These are phyloP conservation scores for Apodemus speciosus DNA, from an alignment of 2,113 vertebrate genomes.

Conservation along the genomic window DNA sequence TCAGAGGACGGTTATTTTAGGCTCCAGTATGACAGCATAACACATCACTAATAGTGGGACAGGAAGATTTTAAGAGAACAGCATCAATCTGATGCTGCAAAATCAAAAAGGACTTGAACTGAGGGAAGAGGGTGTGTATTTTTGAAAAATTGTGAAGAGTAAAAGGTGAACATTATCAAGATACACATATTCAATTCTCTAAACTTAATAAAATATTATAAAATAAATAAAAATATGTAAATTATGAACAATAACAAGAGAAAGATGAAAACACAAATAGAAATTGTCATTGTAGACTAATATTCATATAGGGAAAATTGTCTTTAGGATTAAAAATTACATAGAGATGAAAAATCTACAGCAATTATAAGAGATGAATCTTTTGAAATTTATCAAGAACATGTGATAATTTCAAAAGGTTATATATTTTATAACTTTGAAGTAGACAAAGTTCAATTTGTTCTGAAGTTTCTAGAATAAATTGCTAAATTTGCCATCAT, in stretches of 20 bases:
- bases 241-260: not conserved
- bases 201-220: not conserved
- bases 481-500: not conserved
- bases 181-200: not conserved
- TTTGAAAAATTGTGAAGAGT: not conserved
- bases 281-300: not conserved
- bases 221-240: not conserved
- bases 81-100: not conserved
- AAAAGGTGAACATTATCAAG: not conserved
- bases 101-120: not conserved
- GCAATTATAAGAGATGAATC: not conserved
- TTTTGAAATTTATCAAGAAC: not conserved
- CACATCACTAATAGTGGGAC: no score
- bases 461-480: not conserved
- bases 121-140: not conserved
- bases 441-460: not conserved
- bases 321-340: constrained; percentile 1
- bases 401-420: not conserved
- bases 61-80: not conserved
- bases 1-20: no score
- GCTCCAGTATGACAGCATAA: no score
- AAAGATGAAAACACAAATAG: not conserved
- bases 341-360: not conserved
- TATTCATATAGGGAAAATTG: not conserved
- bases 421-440: not conserved